These are phyloP conservation scores for Dugesia japonica DNA, from an alignment of 2,888 invertebrate genomes.

Conservation along the genomic window DNA sequence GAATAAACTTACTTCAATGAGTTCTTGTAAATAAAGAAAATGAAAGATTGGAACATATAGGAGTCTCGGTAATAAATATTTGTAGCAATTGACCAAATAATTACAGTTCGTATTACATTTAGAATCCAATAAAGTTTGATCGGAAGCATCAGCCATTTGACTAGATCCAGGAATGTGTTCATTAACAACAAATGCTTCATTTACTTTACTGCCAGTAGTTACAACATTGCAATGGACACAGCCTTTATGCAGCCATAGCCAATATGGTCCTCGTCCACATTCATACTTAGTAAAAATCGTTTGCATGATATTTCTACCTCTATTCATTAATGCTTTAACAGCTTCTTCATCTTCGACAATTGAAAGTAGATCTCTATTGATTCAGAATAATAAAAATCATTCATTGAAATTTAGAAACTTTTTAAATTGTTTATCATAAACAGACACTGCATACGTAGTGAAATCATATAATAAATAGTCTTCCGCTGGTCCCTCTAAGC, in stretches of 20 bases:
- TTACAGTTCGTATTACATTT: neutral
- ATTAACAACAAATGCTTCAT: neutral
- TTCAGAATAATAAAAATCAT: too few relatives aligned
- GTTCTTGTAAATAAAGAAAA: conserved; percentile 9
- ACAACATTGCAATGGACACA: neutral
- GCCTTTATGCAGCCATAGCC: neutral
- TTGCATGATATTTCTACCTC: neutral
- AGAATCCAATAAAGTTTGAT: neutral
- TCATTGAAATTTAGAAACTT: too few relatives aligned
- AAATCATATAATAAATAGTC: neutral
- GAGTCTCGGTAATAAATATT: neutral
- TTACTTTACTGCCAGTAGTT: neutral
- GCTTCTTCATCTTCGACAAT: neutral
- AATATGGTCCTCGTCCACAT: neutral
- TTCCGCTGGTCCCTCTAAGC: neutral
- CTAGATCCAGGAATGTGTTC: neutral
- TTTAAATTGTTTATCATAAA: neutral
- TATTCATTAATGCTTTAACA: neutral
- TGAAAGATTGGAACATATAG: neutral
- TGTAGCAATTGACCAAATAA: neutral
- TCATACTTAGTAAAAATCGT: neutral
- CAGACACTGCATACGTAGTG: neutral
- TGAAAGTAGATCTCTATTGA: neutral
- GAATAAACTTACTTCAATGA: neutral
- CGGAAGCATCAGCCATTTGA: neutral